Evolutionary conservation across 2,797 vertebrate genomes (phyloP).

Genomic region (Myotis findleyi): DNA sequence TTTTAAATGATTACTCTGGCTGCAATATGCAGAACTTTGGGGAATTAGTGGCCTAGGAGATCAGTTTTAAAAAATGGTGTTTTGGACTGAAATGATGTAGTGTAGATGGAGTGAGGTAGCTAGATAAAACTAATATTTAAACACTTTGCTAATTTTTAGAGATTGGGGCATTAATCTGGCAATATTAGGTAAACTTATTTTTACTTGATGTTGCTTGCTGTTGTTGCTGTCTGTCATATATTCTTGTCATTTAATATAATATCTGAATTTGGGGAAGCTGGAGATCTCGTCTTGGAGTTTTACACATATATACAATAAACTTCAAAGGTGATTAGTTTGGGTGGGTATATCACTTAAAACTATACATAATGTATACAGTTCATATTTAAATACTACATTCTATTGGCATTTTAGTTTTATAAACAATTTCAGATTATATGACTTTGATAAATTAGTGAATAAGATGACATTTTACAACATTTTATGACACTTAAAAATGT

Average conservation of each 20-base stretch:
- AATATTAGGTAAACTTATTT: background rate
- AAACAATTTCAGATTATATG: background rate
- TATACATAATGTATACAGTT: background rate
- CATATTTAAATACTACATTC: constrained; percentile 12
- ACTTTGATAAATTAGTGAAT: constrained; percentile 28
- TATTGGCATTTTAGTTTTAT: constrained; percentile 23
- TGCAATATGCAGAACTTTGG: background rate
- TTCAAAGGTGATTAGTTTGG: background rate
- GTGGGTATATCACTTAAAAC: constrained; percentile 20
- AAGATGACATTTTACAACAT: background rate
- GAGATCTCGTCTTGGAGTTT: background rate
- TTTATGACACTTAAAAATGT: constrained; percentile 4
- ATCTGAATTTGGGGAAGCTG: background rate
- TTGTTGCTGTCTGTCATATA: background rate
- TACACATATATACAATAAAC: background rate
- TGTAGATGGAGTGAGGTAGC: background rate
- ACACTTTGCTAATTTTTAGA: background rate
- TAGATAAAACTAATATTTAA: background rate
- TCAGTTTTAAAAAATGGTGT: background rate
- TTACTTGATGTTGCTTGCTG: background rate
- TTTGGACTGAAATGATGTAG: background rate
- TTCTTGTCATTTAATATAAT: background rate
- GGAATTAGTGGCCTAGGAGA: background rate
- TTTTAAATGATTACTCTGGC: background rate
- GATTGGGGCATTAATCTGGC: background rate